Percentiles rank a stretch among this genome's conserved stretches.
phyloP scores from a whole-genome alignment of 2,113 vertebrate species.

The Corythaixoides concolor region DNA sequence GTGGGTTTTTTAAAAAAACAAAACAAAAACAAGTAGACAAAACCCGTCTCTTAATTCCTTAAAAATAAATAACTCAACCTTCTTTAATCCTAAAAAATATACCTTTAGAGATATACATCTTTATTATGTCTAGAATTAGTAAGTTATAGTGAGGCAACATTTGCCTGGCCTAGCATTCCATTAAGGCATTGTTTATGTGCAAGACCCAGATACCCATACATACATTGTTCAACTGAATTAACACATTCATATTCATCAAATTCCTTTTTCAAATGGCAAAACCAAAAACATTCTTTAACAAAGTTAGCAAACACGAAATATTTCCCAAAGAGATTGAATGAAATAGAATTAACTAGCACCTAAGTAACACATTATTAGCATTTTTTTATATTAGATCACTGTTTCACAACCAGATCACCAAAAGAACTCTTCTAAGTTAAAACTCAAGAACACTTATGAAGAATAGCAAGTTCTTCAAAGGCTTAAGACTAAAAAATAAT shows the following conservation, averaged over 20 bases:
- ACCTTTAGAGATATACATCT: not conserved
- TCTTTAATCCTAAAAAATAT: constrained; percentile 50
- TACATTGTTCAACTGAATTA: not conserved
- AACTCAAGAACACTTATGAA: not conserved
- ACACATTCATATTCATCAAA: not conserved
- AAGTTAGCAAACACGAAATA: not conserved
- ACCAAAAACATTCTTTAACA: not conserved
- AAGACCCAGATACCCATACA: not conserved
- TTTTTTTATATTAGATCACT: not conserved
- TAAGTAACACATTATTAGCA: not conserved
- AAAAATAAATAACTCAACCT: not conserved
- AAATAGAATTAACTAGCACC: not conserved
- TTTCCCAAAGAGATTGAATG: not conserved
- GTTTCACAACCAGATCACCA: not conserved
- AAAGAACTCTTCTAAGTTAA: not conserved
- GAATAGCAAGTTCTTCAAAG: not conserved
- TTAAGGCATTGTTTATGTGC: constrained; percentile 6
- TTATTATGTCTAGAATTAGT: not conserved
- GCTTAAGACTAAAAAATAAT: not conserved
- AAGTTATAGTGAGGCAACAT: not conserved
- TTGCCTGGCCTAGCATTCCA: not conserved
- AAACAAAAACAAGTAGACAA: no score
- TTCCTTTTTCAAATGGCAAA: not conserved
- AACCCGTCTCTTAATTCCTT: not conserved
- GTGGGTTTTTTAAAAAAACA: not conserved